Evolutionary conservation across 2,113 vertebrate species (phyloP), one percentile per base, ranked within the genome.

Genomic region (Leptocoma aspasia): DNA sequence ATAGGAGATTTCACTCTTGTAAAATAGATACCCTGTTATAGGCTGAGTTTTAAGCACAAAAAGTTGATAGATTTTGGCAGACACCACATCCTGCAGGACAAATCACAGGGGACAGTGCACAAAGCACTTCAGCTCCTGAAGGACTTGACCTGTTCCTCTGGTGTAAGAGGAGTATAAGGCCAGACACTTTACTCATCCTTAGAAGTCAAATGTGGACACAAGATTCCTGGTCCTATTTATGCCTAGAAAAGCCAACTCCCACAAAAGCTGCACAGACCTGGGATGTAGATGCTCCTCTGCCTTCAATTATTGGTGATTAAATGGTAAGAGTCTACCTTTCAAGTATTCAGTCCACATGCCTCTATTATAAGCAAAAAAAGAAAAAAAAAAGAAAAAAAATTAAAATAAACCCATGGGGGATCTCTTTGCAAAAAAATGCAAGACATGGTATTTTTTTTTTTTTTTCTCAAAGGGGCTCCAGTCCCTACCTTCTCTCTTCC

Each of bases 381-480:
- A n/a, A n/a, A n/a, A n/a, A n/a, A n/a, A n/a, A n/a, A n/a, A n/a
- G n/a, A n/a, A 65, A 93, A 76, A 66, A 21, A 26, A 39, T 41
- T 72, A 35, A 75, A 86, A 52, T 31, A 63, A 88, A 39, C 6
- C 19, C 42, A 7, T 35, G 31, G 4, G 9, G 5, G 33, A 86
- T n/a, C 15, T 24, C 7, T 33, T 16, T 9, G 22, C 19, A 26
- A 60, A 61, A 33, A 90, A 79, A 65, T 13, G 17, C 23, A 65
- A 50, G 28, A 42, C 35, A 24, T 0, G 3, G 21, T 22, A 64
- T n/a, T n/a, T n/a, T n/a, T n/a, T 35, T 7, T 3, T 1, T 23
- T 23, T 49, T 59, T 68, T 53, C 66, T 65, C 44, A 31, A 60
- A 26, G 18, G 17, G 16, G 15, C 10, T 57, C 28, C 45, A 42